phyloP scores from a whole-genome alignment of 2,113 vertebrate species.

The Myodes glareolus region DNA sequence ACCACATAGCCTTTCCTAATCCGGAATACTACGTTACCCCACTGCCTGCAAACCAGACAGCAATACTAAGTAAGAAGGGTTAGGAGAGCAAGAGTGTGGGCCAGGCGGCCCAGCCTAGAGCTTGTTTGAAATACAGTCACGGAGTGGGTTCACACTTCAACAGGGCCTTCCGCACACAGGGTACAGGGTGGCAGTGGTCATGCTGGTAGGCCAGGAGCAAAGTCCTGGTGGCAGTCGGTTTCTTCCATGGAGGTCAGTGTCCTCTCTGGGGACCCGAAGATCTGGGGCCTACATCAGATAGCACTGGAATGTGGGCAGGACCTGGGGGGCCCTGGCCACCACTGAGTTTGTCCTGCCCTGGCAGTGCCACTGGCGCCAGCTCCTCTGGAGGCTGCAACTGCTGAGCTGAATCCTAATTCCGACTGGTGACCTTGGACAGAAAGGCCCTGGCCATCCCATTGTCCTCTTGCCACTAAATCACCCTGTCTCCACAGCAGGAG shows the following conservation, averaged over 20 bases:
- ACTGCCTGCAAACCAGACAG: background rate
- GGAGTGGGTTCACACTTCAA: background rate
- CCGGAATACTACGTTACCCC: background rate
- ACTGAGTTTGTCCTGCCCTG: background rate
- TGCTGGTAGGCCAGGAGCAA: background rate
- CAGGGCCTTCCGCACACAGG: background rate
- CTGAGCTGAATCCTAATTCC: constrained; percentile 44
- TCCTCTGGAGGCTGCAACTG: constrained; percentile 25
- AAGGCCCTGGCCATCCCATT: background rate
- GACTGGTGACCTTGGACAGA: constrained; percentile 43
- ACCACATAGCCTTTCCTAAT: constrained; percentile 39
- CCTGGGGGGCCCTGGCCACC: background rate
- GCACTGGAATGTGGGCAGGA: constrained; percentile 33
- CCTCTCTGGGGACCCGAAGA: constrained; percentile 2
- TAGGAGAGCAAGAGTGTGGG: background rate
- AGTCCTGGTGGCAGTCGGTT: background rate
- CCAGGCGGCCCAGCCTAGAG: background rate
- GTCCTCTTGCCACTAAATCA: constrained; percentile 43
- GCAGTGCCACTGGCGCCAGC: background rate
- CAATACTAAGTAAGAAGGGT: background rate
- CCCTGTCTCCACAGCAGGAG: constrained; percentile 15
- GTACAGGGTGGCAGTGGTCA: background rate
- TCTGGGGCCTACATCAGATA: background rate
- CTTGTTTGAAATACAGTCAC: background rate
- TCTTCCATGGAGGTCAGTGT: constrained; percentile 15